A percentile compares a stretch with the other conserved stretches of the same genome.
These are phyloP conservation scores for Rhinoraja longicauda DNA, from an alignment of 2,797 vertebrate genomes.

Conservation along the genomic window DNA sequence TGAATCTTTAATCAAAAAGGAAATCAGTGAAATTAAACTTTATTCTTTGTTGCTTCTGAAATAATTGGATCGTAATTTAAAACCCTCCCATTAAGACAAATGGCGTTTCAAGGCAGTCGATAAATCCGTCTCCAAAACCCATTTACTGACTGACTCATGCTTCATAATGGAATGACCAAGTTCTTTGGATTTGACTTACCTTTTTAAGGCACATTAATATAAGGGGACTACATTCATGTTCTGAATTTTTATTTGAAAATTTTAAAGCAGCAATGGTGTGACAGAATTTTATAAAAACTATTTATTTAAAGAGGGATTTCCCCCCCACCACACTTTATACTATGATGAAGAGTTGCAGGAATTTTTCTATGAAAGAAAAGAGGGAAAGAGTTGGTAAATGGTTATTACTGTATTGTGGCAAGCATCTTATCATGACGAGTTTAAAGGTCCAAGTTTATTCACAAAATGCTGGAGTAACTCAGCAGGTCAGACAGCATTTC, in stretches of 20 bases:
- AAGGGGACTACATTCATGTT: background rate
- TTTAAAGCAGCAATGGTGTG: background rate
- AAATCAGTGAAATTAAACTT: conserved; percentile 37
- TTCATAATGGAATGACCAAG: background rate
- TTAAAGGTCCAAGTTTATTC: no score
- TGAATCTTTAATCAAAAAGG: conserved; percentile 35
- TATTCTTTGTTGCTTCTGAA: conserved; percentile 35
- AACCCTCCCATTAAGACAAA: conserved; percentile 37
- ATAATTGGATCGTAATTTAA: conserved; percentile 38
- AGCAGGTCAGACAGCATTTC: no score
- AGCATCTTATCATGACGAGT: background rate
- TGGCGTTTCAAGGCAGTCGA: conserved; percentile 27
- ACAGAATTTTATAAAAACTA: background rate
- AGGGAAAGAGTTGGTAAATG: background rate
- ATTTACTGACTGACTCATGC: conserved; percentile 8
- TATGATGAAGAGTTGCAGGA: background rate
- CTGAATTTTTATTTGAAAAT: background rate
- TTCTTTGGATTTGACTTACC: background rate
- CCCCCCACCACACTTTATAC: no score
- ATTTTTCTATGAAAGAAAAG: background rate
- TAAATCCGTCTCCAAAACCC: conserved; percentile 24
- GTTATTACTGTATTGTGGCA: background rate
- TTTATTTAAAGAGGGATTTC: background rate
- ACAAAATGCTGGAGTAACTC: no score
- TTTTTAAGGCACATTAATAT: conserved; percentile 14